Percentiles rank a stretch among this genome's conserved stretches.
These are phyloP conservation scores for Thumatha senex DNA, from an alignment of 2,888 invertebrate species.

Conservation along the genomic window DNA sequence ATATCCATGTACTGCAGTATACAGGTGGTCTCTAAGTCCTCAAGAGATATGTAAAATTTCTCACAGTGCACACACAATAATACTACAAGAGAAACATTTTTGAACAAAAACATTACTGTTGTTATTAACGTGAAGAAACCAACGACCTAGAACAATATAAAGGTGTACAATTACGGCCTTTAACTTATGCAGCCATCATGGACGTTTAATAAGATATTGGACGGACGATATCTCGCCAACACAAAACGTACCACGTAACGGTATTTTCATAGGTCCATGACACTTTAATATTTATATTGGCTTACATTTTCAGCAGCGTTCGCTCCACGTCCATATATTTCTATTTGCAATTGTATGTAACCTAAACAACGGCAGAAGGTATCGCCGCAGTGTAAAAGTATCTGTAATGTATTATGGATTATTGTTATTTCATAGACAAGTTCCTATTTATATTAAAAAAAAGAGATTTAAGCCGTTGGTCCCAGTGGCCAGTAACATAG, in stretches of 20 bases:
- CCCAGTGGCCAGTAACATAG: too few relatives aligned
- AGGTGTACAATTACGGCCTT: too few relatives aligned
- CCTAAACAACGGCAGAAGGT: slow-evolving; percentile 16
- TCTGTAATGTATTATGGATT: slow-evolving; percentile 6
- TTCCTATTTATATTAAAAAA: too few relatives aligned
- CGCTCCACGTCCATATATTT: background rate
- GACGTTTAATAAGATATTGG: background rate
- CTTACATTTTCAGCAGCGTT: background rate
- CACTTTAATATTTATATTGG: too few relatives aligned
- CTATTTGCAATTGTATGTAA: slow-evolving; percentile 10
- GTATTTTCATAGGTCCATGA: too few relatives aligned
- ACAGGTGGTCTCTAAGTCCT: slow-evolving; percentile 18
- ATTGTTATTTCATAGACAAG: background rate
- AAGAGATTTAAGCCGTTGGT: too few relatives aligned
- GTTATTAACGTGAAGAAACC: background rate
- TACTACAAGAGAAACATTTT: slow-evolving; percentile 21
- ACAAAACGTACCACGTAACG: background rate
- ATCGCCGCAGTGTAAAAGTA: slow-evolving; percentile 15
- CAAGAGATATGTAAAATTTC: slow-evolving; percentile 31
- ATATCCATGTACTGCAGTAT: slow-evolving; percentile 10
- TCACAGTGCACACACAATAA: slow-evolving; percentile 28
- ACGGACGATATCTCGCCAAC: background rate
- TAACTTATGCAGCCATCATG: too few relatives aligned
- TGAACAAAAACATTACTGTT: slow-evolving; percentile 3
- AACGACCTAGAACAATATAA: background rate